These are phyloP conservation scores for Frankliniella fusca DNA, from an alignment of 2,888 invertebrate genomes.

Conservation along the genomic window DNA sequence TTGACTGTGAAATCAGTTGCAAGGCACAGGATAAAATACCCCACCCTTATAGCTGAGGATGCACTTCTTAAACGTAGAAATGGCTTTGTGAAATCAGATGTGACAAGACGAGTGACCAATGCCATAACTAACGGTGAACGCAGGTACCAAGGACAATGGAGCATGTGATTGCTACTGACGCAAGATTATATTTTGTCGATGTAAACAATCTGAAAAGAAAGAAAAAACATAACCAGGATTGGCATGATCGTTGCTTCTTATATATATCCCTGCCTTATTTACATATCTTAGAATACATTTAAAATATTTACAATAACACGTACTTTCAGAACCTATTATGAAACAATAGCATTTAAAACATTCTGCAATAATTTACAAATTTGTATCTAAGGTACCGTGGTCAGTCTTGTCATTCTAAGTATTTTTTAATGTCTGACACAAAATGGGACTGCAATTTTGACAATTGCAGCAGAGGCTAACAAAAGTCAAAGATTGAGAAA, in stretches of 20 bases:
- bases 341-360: slow-evolving; percentile 2
- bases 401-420: slow-evolving; percentile 24
- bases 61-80: neutral
- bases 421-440: no score
- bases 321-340: neutral
- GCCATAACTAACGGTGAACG: neutral
- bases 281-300: neutral
- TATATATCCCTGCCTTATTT: neutral
- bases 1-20: neutral
- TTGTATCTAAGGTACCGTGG: slow-evolving; percentile 19
- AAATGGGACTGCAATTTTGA: no score
- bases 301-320: no score
- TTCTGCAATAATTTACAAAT: slow-evolving; percentile 19
- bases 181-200: no score
- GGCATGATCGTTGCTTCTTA: neutral
- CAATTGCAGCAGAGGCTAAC: no score
- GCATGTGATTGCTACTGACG: no score
- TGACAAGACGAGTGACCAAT: neutral
- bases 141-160: neutral
- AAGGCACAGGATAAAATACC: neutral
- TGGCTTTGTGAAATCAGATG: neutral
- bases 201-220: no score
- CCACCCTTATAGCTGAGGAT: neutral
- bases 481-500: neutral
- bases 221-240: no score